Percentiles rank a stretch among this genome's conserved stretches.
These are phyloP conservation scores for Temnothorax unifasciatus DNA, from an alignment of 2,888 invertebrate species.

Conservation along the genomic window DNA sequence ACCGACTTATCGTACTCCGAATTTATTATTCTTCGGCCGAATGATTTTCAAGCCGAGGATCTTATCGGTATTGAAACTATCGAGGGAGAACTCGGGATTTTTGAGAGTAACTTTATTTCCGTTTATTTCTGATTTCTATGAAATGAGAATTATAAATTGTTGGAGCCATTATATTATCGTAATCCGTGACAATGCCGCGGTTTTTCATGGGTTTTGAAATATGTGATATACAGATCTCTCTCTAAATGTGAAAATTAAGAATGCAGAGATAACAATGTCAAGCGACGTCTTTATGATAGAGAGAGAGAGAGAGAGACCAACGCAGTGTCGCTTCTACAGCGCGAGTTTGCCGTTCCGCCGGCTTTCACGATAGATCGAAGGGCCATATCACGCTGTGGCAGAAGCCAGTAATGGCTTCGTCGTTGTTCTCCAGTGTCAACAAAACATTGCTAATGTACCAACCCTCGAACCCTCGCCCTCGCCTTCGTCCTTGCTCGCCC, in stretches of 20 bases:
- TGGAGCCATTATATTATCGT: neutral
- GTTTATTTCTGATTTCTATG: neutral
- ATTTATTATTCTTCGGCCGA: slow-evolving; percentile 22
- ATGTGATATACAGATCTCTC: too few relatives aligned
- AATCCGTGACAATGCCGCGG: neutral
- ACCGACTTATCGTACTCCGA: slow-evolving; percentile 4
- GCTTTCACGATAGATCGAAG: slow-evolving; percentile 65
- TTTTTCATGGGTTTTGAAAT: neutral
- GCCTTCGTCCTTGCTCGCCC: slow-evolving; percentile 60
- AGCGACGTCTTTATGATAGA: neutral
- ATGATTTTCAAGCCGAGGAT: neutral
- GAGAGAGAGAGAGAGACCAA: neutral
- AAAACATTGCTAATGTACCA: slow-evolving; percentile 84
- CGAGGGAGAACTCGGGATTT: neutral
- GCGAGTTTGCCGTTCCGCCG: slow-evolving; percentile 20
- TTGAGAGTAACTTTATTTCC: neutral
- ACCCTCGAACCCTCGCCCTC: slow-evolving; percentile 74
- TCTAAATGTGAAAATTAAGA: neutral
- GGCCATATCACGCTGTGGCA: slow-evolving; percentile 58
- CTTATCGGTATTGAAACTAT: slow-evolving; percentile 4
- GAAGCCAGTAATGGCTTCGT: slow-evolving; percentile 82
- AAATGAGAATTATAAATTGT: neutral
- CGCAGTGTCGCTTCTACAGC: neutral
- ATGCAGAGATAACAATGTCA: neutral
- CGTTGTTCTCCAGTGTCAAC: slow-evolving; percentile 82